These are phyloP conservation scores for Xiphydria camelus DNA, from an alignment of 2,888 invertebrate species.

Conservation along the genomic window DNA sequence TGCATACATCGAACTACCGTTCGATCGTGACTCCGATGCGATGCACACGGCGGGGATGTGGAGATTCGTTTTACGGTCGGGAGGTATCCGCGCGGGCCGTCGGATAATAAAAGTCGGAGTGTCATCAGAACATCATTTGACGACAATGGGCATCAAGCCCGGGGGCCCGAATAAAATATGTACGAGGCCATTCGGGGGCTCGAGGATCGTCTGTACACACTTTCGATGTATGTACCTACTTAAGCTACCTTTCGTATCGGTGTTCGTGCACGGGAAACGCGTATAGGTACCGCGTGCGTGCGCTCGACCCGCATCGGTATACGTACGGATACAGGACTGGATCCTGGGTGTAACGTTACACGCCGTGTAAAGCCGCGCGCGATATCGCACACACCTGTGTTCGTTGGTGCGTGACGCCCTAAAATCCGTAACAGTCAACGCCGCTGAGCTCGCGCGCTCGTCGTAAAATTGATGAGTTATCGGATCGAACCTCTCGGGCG, in stretches of 20 bases:
- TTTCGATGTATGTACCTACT: no score
- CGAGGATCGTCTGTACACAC: background rate
- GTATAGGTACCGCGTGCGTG: background rate
- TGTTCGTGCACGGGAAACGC: background rate
- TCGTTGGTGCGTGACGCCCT: constrained; percentile 37
- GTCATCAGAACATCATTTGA: constrained; percentile 3
- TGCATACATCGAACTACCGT: constrained; percentile 22
- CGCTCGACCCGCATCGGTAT: no score
- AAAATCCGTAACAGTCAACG: constrained; percentile 20
- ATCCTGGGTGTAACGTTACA: background rate
- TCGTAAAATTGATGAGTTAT: constrained; percentile 42
- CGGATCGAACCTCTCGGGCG: no score
- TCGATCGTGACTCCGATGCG: no score
- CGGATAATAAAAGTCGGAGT: background rate
- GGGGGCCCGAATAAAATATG: background rate
- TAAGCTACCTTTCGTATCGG: background rate
- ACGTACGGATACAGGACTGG: no score
- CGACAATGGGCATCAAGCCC: constrained; percentile 1
- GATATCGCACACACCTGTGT: constrained; percentile 30
- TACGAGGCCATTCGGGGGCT: background rate
- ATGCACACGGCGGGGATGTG: no score
- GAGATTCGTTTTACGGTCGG: no score
- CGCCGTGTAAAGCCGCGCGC: background rate
- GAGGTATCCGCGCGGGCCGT: background rate
- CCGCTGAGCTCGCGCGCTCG: background rate